Percentiles rank a stretch among this genome's conserved stretches.
These are phyloP conservation scores for Zaprionus africanus DNA, from an alignment of 1,140 invertebrate genomes.

Conservation along the genomic window DNA sequence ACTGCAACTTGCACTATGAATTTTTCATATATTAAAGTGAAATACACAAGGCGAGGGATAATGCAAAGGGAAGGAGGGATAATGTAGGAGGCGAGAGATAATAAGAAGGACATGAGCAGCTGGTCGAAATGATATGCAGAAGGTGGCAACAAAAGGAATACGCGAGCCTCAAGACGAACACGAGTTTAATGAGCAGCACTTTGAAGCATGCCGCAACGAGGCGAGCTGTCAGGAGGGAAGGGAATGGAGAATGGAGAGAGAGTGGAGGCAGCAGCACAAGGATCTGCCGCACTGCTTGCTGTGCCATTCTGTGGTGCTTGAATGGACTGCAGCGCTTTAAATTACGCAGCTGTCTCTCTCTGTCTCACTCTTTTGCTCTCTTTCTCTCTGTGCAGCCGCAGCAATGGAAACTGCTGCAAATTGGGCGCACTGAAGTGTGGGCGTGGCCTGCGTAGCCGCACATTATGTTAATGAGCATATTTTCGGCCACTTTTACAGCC, in stretches of 20 bases:
- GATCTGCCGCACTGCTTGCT: conserved; percentile 5
- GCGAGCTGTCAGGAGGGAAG: not conserved
- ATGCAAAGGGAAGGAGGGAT: not conserved
- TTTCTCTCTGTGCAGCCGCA: not conserved
- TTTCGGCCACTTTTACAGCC: conserved; percentile 50
- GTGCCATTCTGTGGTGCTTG: conserved; percentile 42
- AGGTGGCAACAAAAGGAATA: not conserved
- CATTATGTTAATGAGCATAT: conserved; percentile 77
- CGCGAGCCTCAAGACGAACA: not conserved
- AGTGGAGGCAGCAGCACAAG: conserved; percentile 10
- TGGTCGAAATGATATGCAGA: conserved; percentile 12
- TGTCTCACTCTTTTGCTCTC: not conserved
- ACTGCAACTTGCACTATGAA: conserved; percentile 37
- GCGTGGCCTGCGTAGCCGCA: conserved; percentile 57
- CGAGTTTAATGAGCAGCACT: conserved; percentile 3
- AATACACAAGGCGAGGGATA: conserved; percentile 37
- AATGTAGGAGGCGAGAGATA: not conserved
- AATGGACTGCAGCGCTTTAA: conserved; percentile 57
- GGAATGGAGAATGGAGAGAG: not conserved
- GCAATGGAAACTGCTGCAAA: conserved; percentile 29
- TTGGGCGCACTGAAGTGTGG: conserved; percentile 12
- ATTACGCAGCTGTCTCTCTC: conserved; percentile 3
- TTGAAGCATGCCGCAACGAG: not conserved
- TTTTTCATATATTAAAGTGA: conserved; percentile 66
- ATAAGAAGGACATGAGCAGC: not conserved